These are phyloP conservation scores for Mystacornis crossleyi DNA, from an alignment of 2,113 vertebrate genomes.

Conservation along the genomic window DNA sequence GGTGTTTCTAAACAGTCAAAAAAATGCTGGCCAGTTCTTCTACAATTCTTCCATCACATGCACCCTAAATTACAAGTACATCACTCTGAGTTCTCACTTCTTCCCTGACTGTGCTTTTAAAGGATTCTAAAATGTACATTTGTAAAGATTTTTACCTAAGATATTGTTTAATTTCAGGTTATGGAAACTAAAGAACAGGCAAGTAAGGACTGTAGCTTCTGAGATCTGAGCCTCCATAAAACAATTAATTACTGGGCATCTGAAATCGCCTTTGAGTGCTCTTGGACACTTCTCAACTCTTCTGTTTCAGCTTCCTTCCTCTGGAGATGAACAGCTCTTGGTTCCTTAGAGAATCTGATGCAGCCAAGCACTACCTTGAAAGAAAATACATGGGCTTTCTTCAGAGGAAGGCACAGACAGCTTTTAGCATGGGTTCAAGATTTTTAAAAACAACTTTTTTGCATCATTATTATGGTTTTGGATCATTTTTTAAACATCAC, in stretches of 20 bases:
- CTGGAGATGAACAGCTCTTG: background rate
- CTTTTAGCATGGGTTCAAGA: background rate
- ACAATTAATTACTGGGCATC: background rate
- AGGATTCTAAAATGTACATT: background rate
- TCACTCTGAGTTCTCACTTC: background rate
- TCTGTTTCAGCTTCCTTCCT: background rate
- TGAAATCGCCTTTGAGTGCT: background rate
- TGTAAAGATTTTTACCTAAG: background rate
- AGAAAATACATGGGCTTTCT: background rate
- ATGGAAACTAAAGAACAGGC: background rate
- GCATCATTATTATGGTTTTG: background rate
- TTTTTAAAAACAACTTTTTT: background rate
- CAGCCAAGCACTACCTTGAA: background rate
- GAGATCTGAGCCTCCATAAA: background rate
- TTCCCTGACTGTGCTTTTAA: background rate
- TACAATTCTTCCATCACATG: background rate
- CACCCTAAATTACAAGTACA: background rate
- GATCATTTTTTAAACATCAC: background rate
- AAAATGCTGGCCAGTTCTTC: background rate
- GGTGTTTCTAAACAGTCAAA: background rate
- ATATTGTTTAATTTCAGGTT: background rate
- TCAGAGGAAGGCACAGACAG: background rate
- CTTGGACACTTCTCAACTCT: background rate
- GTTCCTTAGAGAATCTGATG: background rate
- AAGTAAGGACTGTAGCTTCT: background rate